Percentiles rank a stretch among this genome's conserved stretches.
Conservation (phyloP, 2,113 vertebrate species). For the Octodon degus region DNA sequence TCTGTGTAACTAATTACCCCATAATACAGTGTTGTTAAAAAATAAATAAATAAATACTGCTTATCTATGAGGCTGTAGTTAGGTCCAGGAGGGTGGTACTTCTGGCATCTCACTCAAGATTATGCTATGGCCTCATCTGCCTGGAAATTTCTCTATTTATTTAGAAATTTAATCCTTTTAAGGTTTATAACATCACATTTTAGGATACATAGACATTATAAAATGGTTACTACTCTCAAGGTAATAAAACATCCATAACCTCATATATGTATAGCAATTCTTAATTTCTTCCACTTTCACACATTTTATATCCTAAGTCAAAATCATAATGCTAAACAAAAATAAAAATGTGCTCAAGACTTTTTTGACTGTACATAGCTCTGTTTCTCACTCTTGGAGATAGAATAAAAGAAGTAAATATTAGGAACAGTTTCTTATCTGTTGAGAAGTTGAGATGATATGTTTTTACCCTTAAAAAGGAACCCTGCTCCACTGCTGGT, state of each 20-base stretch:
- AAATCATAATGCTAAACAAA: background rate
- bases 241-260: background rate
- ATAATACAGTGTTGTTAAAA: constrained; percentile 4
- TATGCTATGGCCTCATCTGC: background rate
- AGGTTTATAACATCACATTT: background rate
- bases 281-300: background rate
- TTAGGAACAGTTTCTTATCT: background rate
- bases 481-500: too few relatives aligned
- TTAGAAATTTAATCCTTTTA: background rate
- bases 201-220: background rate
- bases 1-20: background rate
- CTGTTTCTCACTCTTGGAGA: background rate
- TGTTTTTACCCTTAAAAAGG: background rate
- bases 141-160: background rate
- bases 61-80: background rate
- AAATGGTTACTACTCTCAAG: background rate
- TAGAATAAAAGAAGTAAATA: background rate
- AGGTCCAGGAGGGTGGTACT: background rate
- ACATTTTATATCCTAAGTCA: background rate
- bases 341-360: background rate
- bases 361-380: too few relatives aligned
- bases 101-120: background rate
- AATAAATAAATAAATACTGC: background rate
- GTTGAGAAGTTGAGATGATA: background rate
- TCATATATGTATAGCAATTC: background rate